These are phyloP conservation scores for Anguilla pacifica DNA, from an alignment of 2,797 vertebrate genomes.

Conservation along the genomic window DNA sequence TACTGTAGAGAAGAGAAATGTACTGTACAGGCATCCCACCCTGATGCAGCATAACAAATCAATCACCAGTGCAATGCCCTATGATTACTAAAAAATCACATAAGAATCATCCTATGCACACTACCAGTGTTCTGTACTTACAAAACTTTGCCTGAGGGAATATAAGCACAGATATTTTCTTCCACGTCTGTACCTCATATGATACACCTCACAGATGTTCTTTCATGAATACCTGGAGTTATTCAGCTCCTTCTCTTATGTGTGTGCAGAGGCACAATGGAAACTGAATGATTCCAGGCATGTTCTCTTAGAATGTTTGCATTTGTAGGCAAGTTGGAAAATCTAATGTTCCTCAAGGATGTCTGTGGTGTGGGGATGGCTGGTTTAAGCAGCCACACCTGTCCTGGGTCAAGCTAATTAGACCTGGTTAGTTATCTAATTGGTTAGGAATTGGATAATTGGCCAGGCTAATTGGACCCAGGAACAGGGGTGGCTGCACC, in stretches of 20 bases:
- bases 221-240: background rate
- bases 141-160: slow-evolving; percentile 47
- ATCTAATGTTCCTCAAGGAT: background rate
- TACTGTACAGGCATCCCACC: background rate
- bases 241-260: background rate
- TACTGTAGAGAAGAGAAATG: background rate
- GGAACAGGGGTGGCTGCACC: too few relatives aligned
- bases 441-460: too few relatives aligned
- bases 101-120: slow-evolving; percentile 32
- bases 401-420: too few relatives aligned
- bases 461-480: too few relatives aligned
- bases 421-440: too few relatives aligned
- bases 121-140: slow-evolving; percentile 63
- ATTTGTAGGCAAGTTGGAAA: background rate
- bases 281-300: background rate
- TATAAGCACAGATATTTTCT: background rate
- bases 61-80: background rate
- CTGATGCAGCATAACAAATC: background rate
- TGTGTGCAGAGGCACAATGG: background rate
- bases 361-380: too few relatives aligned
- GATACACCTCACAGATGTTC: background rate
- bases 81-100: background rate
- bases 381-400: too few relatives aligned
- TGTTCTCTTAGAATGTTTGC: background rate
- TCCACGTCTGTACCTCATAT: background rate